Evolutionary conservation across 2,888 invertebrate species (phyloP), one percentile per base, ranked within the genome.

Genomic region (Plagiodera versicolora): DNA sequence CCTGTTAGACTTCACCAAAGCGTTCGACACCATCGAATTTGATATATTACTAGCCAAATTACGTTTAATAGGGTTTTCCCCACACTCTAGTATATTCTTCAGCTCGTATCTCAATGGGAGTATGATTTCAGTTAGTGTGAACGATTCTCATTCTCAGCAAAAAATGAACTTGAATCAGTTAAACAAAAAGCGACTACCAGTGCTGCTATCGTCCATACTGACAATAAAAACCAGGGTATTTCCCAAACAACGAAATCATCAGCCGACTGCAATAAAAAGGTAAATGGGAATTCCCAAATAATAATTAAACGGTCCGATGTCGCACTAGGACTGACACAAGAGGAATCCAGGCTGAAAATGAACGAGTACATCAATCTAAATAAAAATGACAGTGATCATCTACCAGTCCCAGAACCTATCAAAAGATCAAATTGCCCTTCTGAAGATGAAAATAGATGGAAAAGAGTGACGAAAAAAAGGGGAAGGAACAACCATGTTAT

Each of bases 291-390:
- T 24, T 24, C 49, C 24, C 49, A 49, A 49, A 49, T 28, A 49
- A 49, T 11, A 49, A 49, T 49, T 19, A 49, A 24, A 49, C 20
- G 11, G n/a, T 24, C 49, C n/a, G 49, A 49, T 49, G 49, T 49
- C 1, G 8, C 32, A 32, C 24, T 49, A 49, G 49, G 24, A 49
- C 49, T 49, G 2, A 28, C 49, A 11, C 24, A 28, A 24, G 2
- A 24, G 28, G 49, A 49, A 49, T 28, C 49, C 49, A 49, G 49
- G 24, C n/a, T 49, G 14, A 49, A 24, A 49, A 49, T 49, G 49
- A 49, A 24, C 14, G 49, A 49, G 24, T n/a, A 49, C 11, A 49
- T 49, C 8, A 6, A 49, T 49, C 24, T 24, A 1, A 49, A 24
- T 49, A 16, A 14, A 49, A 24, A 11, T 49, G 24, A 8, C 18